Evolutionary conservation across 2,888 invertebrate species (phyloP), one percentile per base, ranked within the genome.

Genomic region (Andrena flavipes): DNA sequence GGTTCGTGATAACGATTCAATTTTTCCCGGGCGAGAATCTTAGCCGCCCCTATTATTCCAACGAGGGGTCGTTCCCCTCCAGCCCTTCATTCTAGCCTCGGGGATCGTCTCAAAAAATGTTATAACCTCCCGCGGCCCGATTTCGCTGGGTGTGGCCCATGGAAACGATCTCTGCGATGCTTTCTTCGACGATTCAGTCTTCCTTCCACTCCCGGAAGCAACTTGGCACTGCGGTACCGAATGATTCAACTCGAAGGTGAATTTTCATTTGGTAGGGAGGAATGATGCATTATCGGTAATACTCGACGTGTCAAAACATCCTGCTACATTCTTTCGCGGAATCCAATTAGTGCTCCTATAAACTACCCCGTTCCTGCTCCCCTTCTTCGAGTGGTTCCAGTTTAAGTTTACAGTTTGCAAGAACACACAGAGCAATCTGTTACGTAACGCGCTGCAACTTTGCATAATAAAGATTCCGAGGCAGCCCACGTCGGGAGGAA

Each of bases 1-100:
- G 74, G 76, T 75, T 84, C 73, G 35, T 42, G 62, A 70, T 84
- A 81, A 76, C 79, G 75, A 82, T 86, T 74, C 75, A 76, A 81
- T 86, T 81, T 86, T 84, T 76, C 75, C 69, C 35, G 23, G n/a
- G 49, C 26, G 65, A 67, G 60, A 79, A 79, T 69, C 70, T 65
- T 60, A 49, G 35, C 23, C 59, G 68, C 23, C 4, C 13, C 63
- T 73, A 64, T 63, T 68, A 80, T 72, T 35, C 42, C 42, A 16
- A 16, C 42, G 54, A 8, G 20, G 20, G 7, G 8, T 54, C 16
- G 20, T 54, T 23, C 8, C 42, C 42, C 42, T 42, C 42, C 16
- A 42, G 4, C 4, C 42, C 42, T 5, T 16, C 42, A 13, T 16
- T 4, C 42, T 16, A 42, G 16, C 16, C 42, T 16, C 42, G 1